phyloP scores from a whole-genome alignment of 2,888 invertebrate genomes.

The Ctena decussata region DNA sequence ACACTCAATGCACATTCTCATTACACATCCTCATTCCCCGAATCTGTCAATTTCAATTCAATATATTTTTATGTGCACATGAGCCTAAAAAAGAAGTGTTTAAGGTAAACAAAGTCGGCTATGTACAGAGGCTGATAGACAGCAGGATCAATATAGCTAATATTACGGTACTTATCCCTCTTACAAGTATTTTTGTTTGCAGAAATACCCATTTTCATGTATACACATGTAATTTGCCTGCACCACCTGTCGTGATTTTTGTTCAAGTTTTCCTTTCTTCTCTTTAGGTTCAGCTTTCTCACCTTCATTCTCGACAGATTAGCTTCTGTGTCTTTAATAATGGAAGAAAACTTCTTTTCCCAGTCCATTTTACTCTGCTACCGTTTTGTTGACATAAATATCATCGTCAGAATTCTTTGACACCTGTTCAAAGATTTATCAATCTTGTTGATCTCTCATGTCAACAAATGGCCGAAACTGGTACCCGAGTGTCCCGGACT shows the following conservation, averaged over 20 bases:
- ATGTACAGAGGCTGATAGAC: too few relatives aligned
- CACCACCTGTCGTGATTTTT: background rate
- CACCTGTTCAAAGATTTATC: conserved; percentile 8
- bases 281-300: background rate
- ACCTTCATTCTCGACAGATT: conserved; percentile 67
- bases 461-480: conserved; percentile 53
- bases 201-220: conserved; percentile 18
- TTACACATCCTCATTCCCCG: too few relatives aligned
- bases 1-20: too few relatives aligned
- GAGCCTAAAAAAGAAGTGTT: too few relatives aligned
- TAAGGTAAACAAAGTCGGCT: too few relatives aligned
- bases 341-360: conserved; percentile 66
- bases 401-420: background rate
- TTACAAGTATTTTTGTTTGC: too few relatives aligned
- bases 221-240: background rate
- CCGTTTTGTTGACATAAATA: background rate
- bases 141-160: background rate
- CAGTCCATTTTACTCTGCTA: conserved; percentile 54
- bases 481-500: background rate
- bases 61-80: too few relatives aligned
- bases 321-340: conserved; percentile 63
- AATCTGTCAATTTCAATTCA: too few relatives aligned
- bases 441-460: conserved; percentile 58
- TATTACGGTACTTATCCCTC: background rate
- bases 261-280: background rate